Evolutionary conservation across 2,888 invertebrate genomes (phyloP), one percentile per base, ranked within the genome.

Genomic region (Tetragnatha montana): DNA sequence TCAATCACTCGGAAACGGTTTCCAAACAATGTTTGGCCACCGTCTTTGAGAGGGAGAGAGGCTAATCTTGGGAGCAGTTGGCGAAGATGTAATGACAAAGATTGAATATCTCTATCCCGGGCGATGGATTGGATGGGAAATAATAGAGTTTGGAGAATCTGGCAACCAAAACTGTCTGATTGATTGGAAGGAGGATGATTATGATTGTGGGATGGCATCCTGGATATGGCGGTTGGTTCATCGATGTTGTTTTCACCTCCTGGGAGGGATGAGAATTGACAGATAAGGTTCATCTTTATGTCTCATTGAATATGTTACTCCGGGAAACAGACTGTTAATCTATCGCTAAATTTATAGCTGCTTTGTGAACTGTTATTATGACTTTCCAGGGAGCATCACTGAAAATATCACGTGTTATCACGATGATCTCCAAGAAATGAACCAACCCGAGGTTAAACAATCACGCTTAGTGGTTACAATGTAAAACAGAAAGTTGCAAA

Each of bases 181-280:
- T 86, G 86, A 86, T 85, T 78, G 84, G 47, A 22, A 35, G 69
- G 14, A 8, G 79, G 71, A 86, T 80, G 78, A 86, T 86, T 79
- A 86, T 78, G 79, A 80, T 86, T 86, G 79, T 86, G 79, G 79
- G 86, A 70, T 80, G 79, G 70, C 86, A 86, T 49, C 71, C 68
- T 79, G 79, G 35, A 35, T 35, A 73, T 22, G 51, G 50, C 80
- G 19, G n/a, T 35, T 35, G 1, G 35, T 78, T 22, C 51, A 76
- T 47, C 83, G 47, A 75, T 76, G 47, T n/a, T 74, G 74, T 17
- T 74, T 74, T 21, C 50, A 60, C 60, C 10, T 60, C 60, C 60
- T 6, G 12, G 17, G 17, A 60, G 4, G 14, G 10, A 60, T 60
- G 60, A 10, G 8, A 8, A 8, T 60, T 60, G 60, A 60, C 4